Conservation (phyloP, 1,140 invertebrate genomes). For the Zaprionus inermis region DNA sequence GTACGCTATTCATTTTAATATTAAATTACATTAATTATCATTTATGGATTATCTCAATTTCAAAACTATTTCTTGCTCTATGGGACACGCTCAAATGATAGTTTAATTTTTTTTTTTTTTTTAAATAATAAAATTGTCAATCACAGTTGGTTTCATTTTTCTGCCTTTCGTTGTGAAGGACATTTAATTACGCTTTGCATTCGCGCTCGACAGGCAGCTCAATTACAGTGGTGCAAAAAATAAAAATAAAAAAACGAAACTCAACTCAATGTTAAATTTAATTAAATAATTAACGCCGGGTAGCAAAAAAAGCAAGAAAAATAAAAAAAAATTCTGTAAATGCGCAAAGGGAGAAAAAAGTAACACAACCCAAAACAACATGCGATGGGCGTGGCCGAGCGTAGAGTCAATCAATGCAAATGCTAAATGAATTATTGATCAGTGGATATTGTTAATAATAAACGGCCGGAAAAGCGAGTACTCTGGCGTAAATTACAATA, state of each 20-base stretch:
- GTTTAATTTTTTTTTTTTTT: not conserved
- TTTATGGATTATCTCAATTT: not conserved
- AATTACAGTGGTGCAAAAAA: slow-evolving; percentile 45
- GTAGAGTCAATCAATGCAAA: slow-evolving; percentile 46
- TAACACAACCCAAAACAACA: slow-evolving; percentile 32
- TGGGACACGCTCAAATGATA: not conserved
- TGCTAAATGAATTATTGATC: slow-evolving; percentile 44
- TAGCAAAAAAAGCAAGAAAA: slow-evolving; percentile 14
- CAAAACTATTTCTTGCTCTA: not conserved
- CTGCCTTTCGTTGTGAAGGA: slow-evolving; percentile 23
- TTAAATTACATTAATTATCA: slow-evolving; percentile 2
- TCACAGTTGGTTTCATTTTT: not conserved
- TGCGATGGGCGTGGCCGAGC: slow-evolving; percentile 36
- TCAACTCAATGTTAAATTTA: slow-evolving; percentile 45
- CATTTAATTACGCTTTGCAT: slow-evolving; percentile 53
- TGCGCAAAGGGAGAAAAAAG: slow-evolving; percentile 12
- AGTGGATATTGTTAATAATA: slow-evolving; percentile 35
- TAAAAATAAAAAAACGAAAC: slow-evolving; percentile 14
- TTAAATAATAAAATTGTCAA: not conserved
- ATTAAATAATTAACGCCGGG: slow-evolving; percentile 60
- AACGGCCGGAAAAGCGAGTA: slow-evolving; percentile 21
- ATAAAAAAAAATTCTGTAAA: slow-evolving; percentile 1
- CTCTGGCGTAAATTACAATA: slow-evolving; percentile 38
- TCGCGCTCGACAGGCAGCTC: slow-evolving; percentile 46
- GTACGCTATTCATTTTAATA: not conserved